Evolutionary conservation across 1,140 invertebrate species (phyloP), one percentile per base, ranked within the genome.

Genomic region (Papilio xuthus): DNA sequence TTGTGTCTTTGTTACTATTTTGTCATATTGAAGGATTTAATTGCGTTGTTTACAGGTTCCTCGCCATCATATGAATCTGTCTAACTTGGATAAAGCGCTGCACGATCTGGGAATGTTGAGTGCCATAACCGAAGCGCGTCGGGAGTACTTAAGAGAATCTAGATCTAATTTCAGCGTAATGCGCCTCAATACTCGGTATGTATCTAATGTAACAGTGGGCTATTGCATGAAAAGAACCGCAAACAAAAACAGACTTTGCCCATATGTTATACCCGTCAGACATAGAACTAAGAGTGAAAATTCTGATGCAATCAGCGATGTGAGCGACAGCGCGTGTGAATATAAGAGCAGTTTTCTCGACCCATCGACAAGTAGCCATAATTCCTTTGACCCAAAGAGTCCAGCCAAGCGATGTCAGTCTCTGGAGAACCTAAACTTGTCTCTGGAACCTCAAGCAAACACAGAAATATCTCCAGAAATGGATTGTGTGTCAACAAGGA

Each of bases 221-320:
- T 95, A 95, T 83, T 94, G 94, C 80, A 94, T 95, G 88, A 94
- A 94, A 84, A 84, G 90, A 82, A 87, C 89, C 67, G 87, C 92
- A 71, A 91, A 92, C 67, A 94, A 93, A 86, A 93, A 92, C 89
- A 91, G 94, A 83, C 87, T 93, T 37, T 94, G 92, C 73, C 94
- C 94, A 15, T 94, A 94, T 82, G 86, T 91, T 47, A 83, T 94
- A 63, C 94, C 94, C 26, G 92, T 95, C 74, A 89, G 95, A 79
- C 94, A 94, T 81, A 89, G 95, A 87, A 95, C 95, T 78, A 94
- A 94, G 85, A 95, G 95, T 86, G 95, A 95, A 84, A 95, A 95
- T 86, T 95, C 95, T 8, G 95, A 95, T 80, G 90, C 89, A 18
- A 89, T 94, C 37, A 88, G 85, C 88, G 82, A 95, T 85, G 81